phyloP scores from a whole-genome alignment of 2,888 invertebrate species.

The Endotricha flammealis region DNA sequence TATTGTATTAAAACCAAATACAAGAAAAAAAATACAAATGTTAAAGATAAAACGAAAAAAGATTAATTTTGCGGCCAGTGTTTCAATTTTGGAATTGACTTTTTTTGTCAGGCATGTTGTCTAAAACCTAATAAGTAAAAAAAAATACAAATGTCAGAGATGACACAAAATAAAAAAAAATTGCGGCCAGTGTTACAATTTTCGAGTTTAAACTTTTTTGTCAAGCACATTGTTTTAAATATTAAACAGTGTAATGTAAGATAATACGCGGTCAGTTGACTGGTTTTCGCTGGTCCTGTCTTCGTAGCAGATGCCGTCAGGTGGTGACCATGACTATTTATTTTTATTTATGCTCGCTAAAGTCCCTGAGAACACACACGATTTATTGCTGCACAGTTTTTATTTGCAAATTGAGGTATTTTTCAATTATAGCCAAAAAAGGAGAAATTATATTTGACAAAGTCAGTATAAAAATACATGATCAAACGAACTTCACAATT shows the following conservation, averaged over 20 bases:
- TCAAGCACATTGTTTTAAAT: slow-evolving; percentile 36
- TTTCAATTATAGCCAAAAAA: too few species aligned
- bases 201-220: slow-evolving; percentile 22
- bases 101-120: too few species aligned
- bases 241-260: slow-evolving; percentile 53
- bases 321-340: slow-evolving; percentile 41
- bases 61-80: too few species aligned
- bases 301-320: slow-evolving; percentile 50
- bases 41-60: too few species aligned
- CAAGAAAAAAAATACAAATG: too few species aligned
- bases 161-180: too few species aligned
- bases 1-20: slow-evolving; percentile 38
- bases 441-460: too few species aligned
- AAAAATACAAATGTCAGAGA: too few species aligned
- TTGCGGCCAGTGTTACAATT: slow-evolving; percentile 10
- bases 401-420: slow-evolving; percentile 6
- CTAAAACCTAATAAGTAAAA: too few species aligned
- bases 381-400: slow-evolving; percentile 13
- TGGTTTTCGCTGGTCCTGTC: slow-evolving; percentile 40
- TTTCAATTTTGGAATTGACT: too few species aligned
- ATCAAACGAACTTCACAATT: too few species aligned
- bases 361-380: slow-evolving; percentile 8
- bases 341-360: slow-evolving; percentile 35
- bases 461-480: too few species aligned
- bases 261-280: slow-evolving; percentile 48